phyloP scores from a whole-genome alignment of 1,140 invertebrate species.

The Chrysoperla carnea region DNA sequence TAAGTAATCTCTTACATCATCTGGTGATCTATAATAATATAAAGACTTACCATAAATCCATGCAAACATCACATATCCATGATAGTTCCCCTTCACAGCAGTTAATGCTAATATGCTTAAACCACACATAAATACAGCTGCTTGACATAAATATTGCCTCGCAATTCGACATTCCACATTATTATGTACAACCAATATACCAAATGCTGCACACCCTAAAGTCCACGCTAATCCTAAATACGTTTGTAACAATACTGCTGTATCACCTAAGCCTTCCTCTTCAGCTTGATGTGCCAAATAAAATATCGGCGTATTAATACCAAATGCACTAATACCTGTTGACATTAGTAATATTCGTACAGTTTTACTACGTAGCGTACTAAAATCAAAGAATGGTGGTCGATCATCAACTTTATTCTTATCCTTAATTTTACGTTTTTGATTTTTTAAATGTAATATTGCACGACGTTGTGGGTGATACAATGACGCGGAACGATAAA shows the following conservation, averaged over 20 bases:
- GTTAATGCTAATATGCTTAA: slow-evolving; percentile 65
- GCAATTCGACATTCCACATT: slow-evolving; percentile 71
- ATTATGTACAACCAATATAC: slow-evolving; percentile 63
- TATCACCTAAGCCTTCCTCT: slow-evolving; percentile 50
- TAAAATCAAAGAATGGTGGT: slow-evolving; percentile 72
- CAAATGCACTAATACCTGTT: slow-evolving; percentile 54
- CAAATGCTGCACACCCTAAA: slow-evolving; percentile 62
- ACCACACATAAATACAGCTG: slow-evolving; percentile 59
- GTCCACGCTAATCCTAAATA: slow-evolving; percentile 71
- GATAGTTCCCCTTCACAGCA: slow-evolving; percentile 56
- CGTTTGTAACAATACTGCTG: slow-evolving; percentile 51
- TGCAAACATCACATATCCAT: slow-evolving; percentile 64
- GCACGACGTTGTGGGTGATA: slow-evolving; percentile 79
- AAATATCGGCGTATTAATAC: slow-evolving; percentile 75
- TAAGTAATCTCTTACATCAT: no score
- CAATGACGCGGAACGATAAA: slow-evolving; percentile 74
- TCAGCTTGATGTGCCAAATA: slow-evolving; percentile 64
- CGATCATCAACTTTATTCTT: slow-evolving; percentile 56
- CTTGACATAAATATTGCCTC: slow-evolving; percentile 65
- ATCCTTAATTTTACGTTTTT: slow-evolving; percentile 68
- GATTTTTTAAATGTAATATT: slow-evolving; percentile 79
- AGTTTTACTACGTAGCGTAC: slow-evolving; percentile 64
- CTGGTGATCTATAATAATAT: no score
- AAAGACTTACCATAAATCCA: slow-evolving; percentile 58
- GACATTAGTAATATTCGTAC: slow-evolving; percentile 68